A percentile compares a stretch with the other conserved stretches of the same genome.
Evolutionary conservation across 1,140 invertebrate species (phyloP).

Genomic region (Drosophila ironensis): DNA sequence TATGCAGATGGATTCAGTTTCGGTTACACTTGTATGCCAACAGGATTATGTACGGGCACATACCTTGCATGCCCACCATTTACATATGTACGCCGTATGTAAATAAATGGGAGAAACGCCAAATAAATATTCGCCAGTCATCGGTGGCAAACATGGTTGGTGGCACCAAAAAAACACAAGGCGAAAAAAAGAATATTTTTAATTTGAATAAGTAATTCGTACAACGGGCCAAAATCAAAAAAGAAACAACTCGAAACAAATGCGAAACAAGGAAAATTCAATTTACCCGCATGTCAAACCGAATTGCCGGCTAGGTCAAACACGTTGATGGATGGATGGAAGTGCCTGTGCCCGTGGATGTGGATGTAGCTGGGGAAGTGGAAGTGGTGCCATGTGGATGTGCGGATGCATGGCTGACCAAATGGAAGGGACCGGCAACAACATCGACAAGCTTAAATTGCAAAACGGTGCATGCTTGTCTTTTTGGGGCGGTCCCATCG

Average conservation of each 20-base stretch:
- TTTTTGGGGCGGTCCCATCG: slow-evolving; percentile 57
- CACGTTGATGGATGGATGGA: slow-evolving; percentile 75
- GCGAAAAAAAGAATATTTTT: slow-evolving; percentile 58
- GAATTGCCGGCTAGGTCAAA: slow-evolving; percentile 81
- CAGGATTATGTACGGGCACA: slow-evolving; percentile 21
- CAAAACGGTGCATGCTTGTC: slow-evolving; percentile 73
- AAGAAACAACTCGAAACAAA: slow-evolving; percentile 70
- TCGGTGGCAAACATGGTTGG: slow-evolving; percentile 42
- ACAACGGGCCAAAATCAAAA: slow-evolving; percentile 68
- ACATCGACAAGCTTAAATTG: slow-evolving; percentile 68
- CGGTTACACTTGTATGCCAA: slow-evolving; percentile 31
- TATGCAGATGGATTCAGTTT: slow-evolving; percentile 34
- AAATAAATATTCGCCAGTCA: slow-evolving; percentile 62
- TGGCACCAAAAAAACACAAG: background rate
- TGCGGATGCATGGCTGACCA: slow-evolving; percentile 8
- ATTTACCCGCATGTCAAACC: slow-evolving; percentile 81
- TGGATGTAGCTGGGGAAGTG: background rate
- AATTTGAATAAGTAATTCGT: slow-evolving; percentile 80
- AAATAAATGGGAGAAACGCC: slow-evolving; percentile 29
- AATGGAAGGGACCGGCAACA: slow-evolving; percentile 14
- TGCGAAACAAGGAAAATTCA: slow-evolving; percentile 80
- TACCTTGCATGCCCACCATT: slow-evolving; percentile 24
- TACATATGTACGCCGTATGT: slow-evolving; percentile 32
- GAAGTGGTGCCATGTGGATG: too few relatives aligned
- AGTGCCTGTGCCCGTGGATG: background rate